Evolutionary conservation across 2,797 vertebrate genomes (phyloP), one percentile per base, ranked within the genome.

Genomic region (Danio kyathit): DNA sequence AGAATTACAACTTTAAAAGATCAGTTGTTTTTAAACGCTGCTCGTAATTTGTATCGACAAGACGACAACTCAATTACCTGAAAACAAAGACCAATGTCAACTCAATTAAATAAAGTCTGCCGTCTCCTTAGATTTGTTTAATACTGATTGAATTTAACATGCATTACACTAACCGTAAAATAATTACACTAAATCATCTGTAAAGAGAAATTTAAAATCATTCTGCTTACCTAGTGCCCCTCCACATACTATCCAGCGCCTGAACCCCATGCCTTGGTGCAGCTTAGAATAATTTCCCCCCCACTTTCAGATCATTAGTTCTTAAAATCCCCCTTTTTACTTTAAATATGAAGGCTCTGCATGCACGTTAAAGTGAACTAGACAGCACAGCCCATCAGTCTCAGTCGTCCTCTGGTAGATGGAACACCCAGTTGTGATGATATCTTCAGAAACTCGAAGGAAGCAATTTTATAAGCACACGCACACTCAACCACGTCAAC

Each of bases 201-300:
- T 64, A n/a, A 41, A 79, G 41, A 9, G 29, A 69, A 44, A 29
- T 4, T 9, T 16, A 2, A 51, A 80, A 56, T 73, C 0, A 38
- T 19, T 67, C 44, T 54, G 61, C 94, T 95, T 92, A 95, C 95
- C 95, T 44, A 94, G 82, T 66, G 90, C 69, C 61, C 91, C 90
- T 49, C 94, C 93, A 83, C 95, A 95, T 60, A 94, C 88, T 84
- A 95, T 87, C 94, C 94, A 95, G 46, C 91, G 92, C 82, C 87
- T 94, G 82, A 95, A 93, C 83, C 92, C 93, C 93, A 94, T 95
- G 88, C 90, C 89, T 84, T 87, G 19, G 4, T 43, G 21, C 71
- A 72, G 29, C 12, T 65, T 41, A 46, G 21, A 44, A 67, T 57
- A 44, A 17, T 7, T 70, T 14, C 5, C 56, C 21, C 48, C 29